These are phyloP conservation scores for Rhagonycha fulva DNA, from an alignment of 2,888 invertebrate species.

Conservation along the genomic window DNA sequence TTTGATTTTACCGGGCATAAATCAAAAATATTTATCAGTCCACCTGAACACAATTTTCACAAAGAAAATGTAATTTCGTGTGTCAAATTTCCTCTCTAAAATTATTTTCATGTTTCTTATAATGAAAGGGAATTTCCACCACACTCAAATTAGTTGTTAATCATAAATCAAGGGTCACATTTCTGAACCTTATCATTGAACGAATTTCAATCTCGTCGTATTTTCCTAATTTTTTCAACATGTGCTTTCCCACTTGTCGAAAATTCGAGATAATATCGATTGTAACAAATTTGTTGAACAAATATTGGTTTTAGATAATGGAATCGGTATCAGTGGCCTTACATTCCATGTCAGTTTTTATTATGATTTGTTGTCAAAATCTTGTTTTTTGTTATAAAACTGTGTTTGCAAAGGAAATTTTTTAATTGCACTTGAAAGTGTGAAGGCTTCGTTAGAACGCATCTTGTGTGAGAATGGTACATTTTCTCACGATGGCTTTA, in stretches of 20 bases:
- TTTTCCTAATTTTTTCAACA: not conserved
- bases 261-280: not conserved
- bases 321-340: not conserved
- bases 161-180: not conserved
- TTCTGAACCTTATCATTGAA: not conserved
- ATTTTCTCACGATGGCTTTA: not conserved
- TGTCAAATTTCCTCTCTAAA: not conserved
- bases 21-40: no score
- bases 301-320: not conserved
- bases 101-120: not conserved
- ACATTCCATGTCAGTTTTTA: not conserved
- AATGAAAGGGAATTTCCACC: not conserved
- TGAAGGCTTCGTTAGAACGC: not conserved
- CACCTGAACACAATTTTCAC: no score
- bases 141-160: no score
- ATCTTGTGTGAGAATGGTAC: not conserved
- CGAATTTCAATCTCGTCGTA: not conserved
- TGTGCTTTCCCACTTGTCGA: not conserved
- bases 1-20: no score
- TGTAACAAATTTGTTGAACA: not conserved
- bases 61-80: no score
- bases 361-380: not conserved
- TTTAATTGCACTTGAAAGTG: not conserved
- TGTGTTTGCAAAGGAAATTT: not conserved
- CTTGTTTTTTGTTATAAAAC: not conserved